Percentiles rank a stretch among this genome's conserved stretches.
Conservation (phyloP, 2,797 vertebrate species). For the Squalus acanthias region DNA sequence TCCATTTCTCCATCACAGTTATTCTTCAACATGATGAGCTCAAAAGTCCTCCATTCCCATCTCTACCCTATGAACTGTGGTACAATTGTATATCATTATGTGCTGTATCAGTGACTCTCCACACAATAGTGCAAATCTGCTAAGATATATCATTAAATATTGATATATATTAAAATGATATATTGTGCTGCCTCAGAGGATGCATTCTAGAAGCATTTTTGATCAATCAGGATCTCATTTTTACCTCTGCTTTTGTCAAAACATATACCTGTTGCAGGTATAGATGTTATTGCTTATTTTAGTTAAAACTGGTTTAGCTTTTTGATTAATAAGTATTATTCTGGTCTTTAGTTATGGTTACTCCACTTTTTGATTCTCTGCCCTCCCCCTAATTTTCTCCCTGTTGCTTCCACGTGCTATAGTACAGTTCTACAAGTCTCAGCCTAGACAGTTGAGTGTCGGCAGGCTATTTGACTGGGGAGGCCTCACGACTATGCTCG, state of each 20-base stretch:
- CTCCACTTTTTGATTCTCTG: not conserved
- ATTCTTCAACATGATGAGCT: not conserved
- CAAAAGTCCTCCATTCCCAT: not conserved
- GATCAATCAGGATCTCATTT: not conserved
- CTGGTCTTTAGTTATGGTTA: not conserved
- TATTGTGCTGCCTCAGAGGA: not conserved
- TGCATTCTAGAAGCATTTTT: not conserved
- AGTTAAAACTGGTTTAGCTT: not conserved
- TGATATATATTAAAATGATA: not conserved
- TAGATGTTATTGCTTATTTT: not conserved
- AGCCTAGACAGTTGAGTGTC: not conserved
- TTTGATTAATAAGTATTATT: not conserved
- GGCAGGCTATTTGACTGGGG: not conserved
- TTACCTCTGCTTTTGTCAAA: not conserved
- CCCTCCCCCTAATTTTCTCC: not conserved
- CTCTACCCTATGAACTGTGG: not conserved
- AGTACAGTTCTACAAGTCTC: not conserved
- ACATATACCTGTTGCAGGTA: not conserved
- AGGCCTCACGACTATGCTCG: not conserved
- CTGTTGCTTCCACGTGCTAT: not conserved
- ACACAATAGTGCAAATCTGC: not conserved
- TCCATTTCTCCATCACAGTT: not conserved
- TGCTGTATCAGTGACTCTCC: not conserved
- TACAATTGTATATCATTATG: not conserved
- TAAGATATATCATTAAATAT: not conserved